Evolutionary conservation across 2,888 invertebrate genomes (phyloP).

Genomic region (Brachypterus glaber): DNA sequence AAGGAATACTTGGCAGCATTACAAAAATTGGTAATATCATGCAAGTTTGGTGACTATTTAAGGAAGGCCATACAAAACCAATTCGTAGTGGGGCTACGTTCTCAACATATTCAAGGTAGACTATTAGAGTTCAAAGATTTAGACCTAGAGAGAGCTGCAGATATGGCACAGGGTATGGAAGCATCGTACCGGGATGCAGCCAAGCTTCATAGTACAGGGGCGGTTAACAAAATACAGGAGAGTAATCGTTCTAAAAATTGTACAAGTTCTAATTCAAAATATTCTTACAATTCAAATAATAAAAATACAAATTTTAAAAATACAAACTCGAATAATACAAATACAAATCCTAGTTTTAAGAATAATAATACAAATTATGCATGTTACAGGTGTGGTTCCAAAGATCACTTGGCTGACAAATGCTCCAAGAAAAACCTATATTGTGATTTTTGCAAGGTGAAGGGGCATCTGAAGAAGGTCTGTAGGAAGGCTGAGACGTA

Average conservation of each 20-base stretch:
- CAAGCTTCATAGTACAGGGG: too few species aligned
- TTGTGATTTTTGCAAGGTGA: too few species aligned
- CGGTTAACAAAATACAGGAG: too few species aligned
- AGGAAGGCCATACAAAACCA: constrained; percentile 25
- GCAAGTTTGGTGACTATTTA: constrained; percentile 24
- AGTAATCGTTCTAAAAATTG: not conserved
- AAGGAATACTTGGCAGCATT: constrained; percentile 21
- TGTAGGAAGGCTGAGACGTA: too few species aligned
- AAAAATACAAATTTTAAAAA: constrained; percentile 2
- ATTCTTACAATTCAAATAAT: not conserved
- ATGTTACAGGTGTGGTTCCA: constrained; percentile 8
- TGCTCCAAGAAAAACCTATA: not conserved
- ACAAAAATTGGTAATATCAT: constrained; percentile 17
- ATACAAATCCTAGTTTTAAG: too few species aligned
- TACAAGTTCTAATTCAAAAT: constrained; percentile 4
- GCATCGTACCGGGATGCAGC: too few species aligned
- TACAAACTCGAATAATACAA: too few species aligned
- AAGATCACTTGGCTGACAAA: constrained; percentile 3
- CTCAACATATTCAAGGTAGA: constrained; percentile 21
- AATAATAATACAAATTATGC: too few species aligned
- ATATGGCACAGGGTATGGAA: constrained; percentile 15
- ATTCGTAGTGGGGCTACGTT: constrained; percentile 24
- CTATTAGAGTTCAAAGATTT: constrained; percentile 22
- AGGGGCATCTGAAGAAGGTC: too few species aligned
- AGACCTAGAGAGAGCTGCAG: constrained; percentile 20